Percentiles rank a stretch among this genome's conserved stretches.
Evolutionary conservation across 2,113 vertebrate genomes (phyloP).

Genomic region (Nestor notabilis): DNA sequence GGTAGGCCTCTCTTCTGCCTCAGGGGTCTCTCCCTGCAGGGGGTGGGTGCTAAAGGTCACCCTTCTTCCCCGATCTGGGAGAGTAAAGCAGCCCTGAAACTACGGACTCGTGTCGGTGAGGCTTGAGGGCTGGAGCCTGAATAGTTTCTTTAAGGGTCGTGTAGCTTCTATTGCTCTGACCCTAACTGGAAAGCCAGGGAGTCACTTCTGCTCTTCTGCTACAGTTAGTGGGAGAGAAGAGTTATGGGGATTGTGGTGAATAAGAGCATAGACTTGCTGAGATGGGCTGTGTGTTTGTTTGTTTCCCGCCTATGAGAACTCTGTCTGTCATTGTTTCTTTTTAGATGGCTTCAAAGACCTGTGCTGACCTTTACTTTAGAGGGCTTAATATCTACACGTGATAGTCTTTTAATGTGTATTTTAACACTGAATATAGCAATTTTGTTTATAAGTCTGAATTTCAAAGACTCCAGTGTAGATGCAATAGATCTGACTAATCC

Average conservation of each 20-base stretch:
- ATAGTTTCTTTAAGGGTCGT: neutral
- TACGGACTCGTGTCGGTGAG: accelerated
- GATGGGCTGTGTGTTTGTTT: neutral
- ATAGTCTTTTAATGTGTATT: neutral
- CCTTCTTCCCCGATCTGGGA: neutral
- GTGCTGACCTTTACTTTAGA: neutral
- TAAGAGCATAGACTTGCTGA: neutral
- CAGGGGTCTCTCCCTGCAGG: accelerated
- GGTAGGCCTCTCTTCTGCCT: neutral
- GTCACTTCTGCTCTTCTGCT: neutral
- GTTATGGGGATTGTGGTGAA: neutral
- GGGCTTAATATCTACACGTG: neutral
- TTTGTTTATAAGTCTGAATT: neutral
- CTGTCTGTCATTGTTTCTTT: neutral
- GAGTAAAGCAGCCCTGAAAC: accelerated
- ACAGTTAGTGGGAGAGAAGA: neutral
- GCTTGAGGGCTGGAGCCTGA: neutral
- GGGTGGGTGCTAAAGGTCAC: accelerated
- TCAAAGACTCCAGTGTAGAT: neutral
- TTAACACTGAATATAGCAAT: neutral
- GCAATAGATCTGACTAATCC: neutral
- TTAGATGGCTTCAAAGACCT: neutral
- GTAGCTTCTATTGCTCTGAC: neutral
- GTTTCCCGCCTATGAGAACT: neutral
- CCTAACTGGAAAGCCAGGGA: accelerated